Conservation (phyloP, 2,888 invertebrate species). For the Synanthedon vespiformis region DNA sequence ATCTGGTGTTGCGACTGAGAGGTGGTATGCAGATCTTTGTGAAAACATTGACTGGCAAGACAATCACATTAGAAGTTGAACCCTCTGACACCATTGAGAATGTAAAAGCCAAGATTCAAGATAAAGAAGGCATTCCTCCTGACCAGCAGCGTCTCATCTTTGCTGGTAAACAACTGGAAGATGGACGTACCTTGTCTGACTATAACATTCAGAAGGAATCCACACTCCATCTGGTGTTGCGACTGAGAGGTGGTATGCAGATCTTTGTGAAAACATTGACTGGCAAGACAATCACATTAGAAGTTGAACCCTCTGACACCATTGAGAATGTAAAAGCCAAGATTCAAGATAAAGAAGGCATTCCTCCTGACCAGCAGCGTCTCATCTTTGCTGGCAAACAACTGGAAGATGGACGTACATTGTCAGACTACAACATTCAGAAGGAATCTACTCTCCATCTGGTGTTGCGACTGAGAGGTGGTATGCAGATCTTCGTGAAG, state of each 20-base stretch:
- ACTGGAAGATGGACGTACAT: slow-evolving; percentile 14
- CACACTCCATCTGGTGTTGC: slow-evolving; percentile 15
- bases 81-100: slow-evolving; percentile 19
- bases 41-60: slow-evolving; percentile 18
- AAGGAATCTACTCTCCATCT: slow-evolving; percentile 13
- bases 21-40: slow-evolving; percentile 21
- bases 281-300: slow-evolving; percentile 17
- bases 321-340: slow-evolving; percentile 17
- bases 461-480: slow-evolving; percentile 19
- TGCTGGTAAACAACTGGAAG: slow-evolving; percentile 18
- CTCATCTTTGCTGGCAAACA: slow-evolving; percentile 16
- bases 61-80: slow-evolving; percentile 18
- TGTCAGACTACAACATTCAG: slow-evolving; percentile 13
- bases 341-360: slow-evolving; percentile 17
- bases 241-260: slow-evolving; percentile 18
- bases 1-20: slow-evolving; percentile 18
- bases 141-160: slow-evolving; percentile 19
- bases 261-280: slow-evolving; percentile 18
- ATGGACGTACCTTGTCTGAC: slow-evolving; percentile 18
- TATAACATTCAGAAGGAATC: slow-evolving; percentile 22
- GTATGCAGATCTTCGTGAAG: slow-evolving; percentile 14
- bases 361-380: slow-evolving; percentile 16
- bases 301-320: slow-evolving; percentile 16
- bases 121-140: slow-evolving; percentile 20
- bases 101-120: slow-evolving; percentile 20